phyloP scores from a whole-genome alignment of 37 sponge, comb jelly and placozoan species.

The Halichondria panicea region DNA sequence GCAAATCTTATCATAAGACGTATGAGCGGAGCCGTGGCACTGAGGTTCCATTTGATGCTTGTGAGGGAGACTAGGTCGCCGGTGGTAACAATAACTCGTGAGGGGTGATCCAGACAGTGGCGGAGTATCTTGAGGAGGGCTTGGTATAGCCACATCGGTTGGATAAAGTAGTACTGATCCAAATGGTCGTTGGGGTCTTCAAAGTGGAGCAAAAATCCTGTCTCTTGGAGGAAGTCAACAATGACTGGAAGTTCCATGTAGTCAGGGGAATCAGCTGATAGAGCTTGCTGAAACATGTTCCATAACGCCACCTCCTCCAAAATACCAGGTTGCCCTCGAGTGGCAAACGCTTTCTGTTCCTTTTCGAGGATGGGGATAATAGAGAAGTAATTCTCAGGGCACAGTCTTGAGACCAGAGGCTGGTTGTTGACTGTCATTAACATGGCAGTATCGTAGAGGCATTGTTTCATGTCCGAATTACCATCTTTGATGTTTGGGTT shows the following conservation, averaged over 20 bases:
- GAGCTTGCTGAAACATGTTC: conserved; percentile 46
- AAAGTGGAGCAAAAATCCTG: conserved; percentile 65
- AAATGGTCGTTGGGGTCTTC: conserved; percentile 73
- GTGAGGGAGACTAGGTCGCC: conserved; percentile 34
- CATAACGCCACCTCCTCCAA: conserved; percentile 61
- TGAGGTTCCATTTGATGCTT: conserved; percentile 8
- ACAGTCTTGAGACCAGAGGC: conserved; percentile 13
- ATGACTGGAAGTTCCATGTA: conserved; percentile 71
- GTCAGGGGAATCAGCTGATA: conserved; percentile 50
- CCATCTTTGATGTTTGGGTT: conserved; percentile 24
- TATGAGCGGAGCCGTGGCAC: conserved; percentile 33
- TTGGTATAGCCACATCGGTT: conserved; percentile 61
- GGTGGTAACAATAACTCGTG: conserved; percentile 8
- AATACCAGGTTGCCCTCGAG: conserved; percentile 29
- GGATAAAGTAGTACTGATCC: conserved; percentile 63
- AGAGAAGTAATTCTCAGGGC: conserved; percentile 70
- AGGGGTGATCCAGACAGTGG: conserved; percentile 24
- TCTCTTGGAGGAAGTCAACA: conserved; percentile 54
- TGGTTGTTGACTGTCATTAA: conserved; percentile 47
- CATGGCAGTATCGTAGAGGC: conserved; percentile 64
- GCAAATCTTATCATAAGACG: conserved; percentile 58
- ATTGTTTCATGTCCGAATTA: conserved; percentile 52
- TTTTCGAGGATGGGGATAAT: conserved; percentile 54
- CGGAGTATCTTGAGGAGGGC: conserved; percentile 27
- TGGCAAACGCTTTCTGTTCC: conserved; percentile 13